A percentile compares a stretch with the other conserved stretches of the same genome.
phyloP scores from a whole-genome alignment of 2,113 vertebrate genomes.

The Oxygymnocypris stewartii region DNA sequence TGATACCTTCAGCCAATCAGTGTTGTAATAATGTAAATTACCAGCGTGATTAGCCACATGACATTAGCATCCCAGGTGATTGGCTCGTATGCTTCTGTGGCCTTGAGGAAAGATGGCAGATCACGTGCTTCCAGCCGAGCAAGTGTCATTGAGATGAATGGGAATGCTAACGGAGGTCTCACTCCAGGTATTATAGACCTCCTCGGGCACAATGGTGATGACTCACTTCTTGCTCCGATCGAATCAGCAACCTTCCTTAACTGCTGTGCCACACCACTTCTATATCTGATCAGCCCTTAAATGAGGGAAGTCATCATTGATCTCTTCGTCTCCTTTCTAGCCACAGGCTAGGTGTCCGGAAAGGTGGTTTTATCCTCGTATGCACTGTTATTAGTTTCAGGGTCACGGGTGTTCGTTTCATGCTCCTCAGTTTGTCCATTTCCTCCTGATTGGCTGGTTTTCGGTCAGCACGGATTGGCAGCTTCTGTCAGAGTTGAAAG shows the following conservation, averaged over 20 bases:
- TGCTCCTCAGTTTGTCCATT: neutral
- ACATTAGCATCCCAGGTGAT: neutral
- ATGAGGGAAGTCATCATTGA: slow-evolving; percentile 22
- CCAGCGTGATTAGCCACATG: neutral
- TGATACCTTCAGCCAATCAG: neutral
- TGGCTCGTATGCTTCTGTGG: neutral
- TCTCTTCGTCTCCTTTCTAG: slow-evolving; percentile 26
- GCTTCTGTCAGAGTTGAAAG: slow-evolving; percentile 31
- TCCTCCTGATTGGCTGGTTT: slow-evolving; percentile 22
- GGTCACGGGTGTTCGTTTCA: neutral
- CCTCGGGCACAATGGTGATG: neutral
- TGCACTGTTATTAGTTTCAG: slow-evolving; percentile 3
- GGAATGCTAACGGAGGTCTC: neutral
- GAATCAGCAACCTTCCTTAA: slow-evolving; percentile 26
- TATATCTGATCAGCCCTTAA: slow-evolving; percentile 9
- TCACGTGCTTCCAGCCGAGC: neutral
- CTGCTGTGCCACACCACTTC: neutral
- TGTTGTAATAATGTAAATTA: neutral
- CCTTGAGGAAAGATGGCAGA: neutral
- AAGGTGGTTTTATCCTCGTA: neutral
- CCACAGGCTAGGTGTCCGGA: slow-evolving; percentile 13
- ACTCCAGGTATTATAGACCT: neutral
- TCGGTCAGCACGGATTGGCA: neutral
- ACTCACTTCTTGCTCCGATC: neutral
- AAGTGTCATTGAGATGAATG: neutral